Evolutionary conservation across 2,113 vertebrate species (phyloP), one percentile per base, ranked within the genome.

Genomic region (Catharus bicknelli): DNA sequence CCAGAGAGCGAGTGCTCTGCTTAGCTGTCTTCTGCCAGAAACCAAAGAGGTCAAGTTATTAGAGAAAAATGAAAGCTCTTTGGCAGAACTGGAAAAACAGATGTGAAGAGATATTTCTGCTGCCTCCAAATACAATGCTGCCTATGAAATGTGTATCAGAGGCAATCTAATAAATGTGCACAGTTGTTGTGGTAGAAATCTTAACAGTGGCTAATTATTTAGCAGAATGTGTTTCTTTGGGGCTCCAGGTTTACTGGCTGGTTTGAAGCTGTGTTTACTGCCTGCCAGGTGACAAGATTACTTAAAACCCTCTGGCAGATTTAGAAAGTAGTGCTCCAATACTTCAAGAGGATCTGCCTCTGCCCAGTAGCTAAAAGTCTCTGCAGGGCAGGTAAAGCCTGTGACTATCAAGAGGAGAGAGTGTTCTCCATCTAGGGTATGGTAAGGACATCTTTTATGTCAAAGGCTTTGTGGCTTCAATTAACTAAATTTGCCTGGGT

Each of bases 11-110:
- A 96, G 75, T 76, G 88, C 82, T 97, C 64, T 63, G 86, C 88
- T 94, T 93, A 68, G 64, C 87, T 6, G 38, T 74, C 74, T 76
- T 88, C 86, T 95, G 96, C 94, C 97, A 97, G 95, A 95, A 97
- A 96, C 50, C 58, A 84, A 96, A 87, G 89, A 97, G 97, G 97
- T 97, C 96, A 95, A 75, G 84, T 96, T 96, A 93, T 96, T 84
- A 95, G 95, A 93, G 88, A 93, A 90, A 97, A 97, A 96, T 76
- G 75, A 93, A 93, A 92, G 90, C 70, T 96, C 85, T 94, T 95
- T 95, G 95, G 93, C 95, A 96, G 91, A 97, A 93, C 86, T 84
- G 90, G 45, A 85, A 92, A 97, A 96, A 84, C 96, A 97, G 96
- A 96, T 96, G 95, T 97, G 94, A 43, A 12, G 86, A 89, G 80